Conservation (phyloP, 2,888 invertebrate species). For the Poecilus cupreus region DNA sequence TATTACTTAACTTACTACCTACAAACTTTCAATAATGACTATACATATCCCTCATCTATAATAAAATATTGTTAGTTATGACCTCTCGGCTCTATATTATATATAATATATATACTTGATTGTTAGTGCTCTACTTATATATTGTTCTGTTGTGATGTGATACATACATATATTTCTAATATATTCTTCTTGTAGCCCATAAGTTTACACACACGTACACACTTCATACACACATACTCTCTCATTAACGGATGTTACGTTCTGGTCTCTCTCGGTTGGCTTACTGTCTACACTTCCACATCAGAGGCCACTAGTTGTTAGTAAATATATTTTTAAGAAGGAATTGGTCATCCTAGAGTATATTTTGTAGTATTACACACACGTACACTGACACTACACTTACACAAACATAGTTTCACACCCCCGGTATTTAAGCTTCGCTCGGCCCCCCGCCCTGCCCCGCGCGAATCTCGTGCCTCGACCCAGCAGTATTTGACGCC, state of each 20-base stretch:
- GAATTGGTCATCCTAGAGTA: conserved; percentile 52
- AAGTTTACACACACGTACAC: conserved; percentile 65
- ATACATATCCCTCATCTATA: conserved; percentile 72
- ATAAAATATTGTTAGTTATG: conserved; percentile 59
- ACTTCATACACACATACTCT: not conserved
- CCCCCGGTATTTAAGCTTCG: conserved; percentile 51
- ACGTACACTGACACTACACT: conserved; percentile 21
- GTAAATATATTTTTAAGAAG: conserved; percentile 52
- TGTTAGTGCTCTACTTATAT: conserved; percentile 72
- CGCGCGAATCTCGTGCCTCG: conserved; percentile 68
- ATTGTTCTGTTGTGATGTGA: conserved; percentile 74
- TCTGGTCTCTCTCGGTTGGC: conserved; percentile 44
- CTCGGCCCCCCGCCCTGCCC: conserved; percentile 66
- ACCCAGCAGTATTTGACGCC: conserved; percentile 63
- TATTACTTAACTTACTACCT: conserved; percentile 41
- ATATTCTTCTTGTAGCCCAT: conserved; percentile 71
- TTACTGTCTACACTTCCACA: conserved; percentile 52
- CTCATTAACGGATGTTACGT: conserved; percentile 19
- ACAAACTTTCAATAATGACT: conserved; percentile 68
- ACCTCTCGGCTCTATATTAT: conserved; percentile 58
- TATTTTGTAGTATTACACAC: conserved; percentile 50
- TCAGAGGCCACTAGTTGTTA: conserved; percentile 47
- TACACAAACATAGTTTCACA: conserved; percentile 20
- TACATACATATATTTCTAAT: conserved; percentile 71
- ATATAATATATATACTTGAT: conserved; percentile 64